Percentiles rank a stretch among this genome's conserved stretches.
These are phyloP conservation scores for Beaufortia kweichowensis DNA, from an alignment of 2,113 vertebrate species.

Conservation along the genomic window DNA sequence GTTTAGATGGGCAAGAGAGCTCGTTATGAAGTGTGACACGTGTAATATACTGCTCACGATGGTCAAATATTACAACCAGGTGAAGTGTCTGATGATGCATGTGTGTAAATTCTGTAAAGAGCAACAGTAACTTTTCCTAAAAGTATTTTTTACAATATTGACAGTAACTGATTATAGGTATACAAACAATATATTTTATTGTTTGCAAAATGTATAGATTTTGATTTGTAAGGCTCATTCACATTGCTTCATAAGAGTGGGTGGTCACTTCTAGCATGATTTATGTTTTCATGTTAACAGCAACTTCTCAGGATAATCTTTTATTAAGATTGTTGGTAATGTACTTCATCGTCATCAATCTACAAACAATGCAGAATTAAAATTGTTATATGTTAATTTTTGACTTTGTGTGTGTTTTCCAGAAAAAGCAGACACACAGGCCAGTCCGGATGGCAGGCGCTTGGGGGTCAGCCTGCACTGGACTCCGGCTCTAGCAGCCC, in stretches of 20 bases:
- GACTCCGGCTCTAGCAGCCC: constrained; percentile 77
- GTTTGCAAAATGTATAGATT: too few relatives aligned
- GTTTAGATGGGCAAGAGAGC: background rate
- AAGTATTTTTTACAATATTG: too few relatives aligned
- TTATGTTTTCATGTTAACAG: too few relatives aligned
- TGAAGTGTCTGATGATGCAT: background rate
- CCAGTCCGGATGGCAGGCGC: constrained; percentile 76
- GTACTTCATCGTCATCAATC: background rate
- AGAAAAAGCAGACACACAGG: constrained; percentile 61
- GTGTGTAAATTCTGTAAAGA: background rate
- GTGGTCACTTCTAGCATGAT: too few relatives aligned
- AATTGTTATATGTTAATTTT: too few relatives aligned
- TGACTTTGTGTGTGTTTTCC: constrained; percentile 45
- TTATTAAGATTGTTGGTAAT: too few relatives aligned
- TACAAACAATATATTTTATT: too few relatives aligned
- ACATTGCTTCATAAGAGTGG: too few relatives aligned
- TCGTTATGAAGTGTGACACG: constrained; percentile 26
- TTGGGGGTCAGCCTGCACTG: constrained; percentile 71
- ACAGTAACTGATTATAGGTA: too few relatives aligned
- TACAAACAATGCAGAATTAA: background rate
- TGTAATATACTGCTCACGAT: background rate
- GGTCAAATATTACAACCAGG: background rate
- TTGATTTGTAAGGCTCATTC: too few relatives aligned
- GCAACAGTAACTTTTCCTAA: too few relatives aligned
- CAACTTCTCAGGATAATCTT: too few relatives aligned